Evolutionary conservation across 2,888 invertebrate genomes (phyloP).

Genomic region (Seira ritae): DNA sequence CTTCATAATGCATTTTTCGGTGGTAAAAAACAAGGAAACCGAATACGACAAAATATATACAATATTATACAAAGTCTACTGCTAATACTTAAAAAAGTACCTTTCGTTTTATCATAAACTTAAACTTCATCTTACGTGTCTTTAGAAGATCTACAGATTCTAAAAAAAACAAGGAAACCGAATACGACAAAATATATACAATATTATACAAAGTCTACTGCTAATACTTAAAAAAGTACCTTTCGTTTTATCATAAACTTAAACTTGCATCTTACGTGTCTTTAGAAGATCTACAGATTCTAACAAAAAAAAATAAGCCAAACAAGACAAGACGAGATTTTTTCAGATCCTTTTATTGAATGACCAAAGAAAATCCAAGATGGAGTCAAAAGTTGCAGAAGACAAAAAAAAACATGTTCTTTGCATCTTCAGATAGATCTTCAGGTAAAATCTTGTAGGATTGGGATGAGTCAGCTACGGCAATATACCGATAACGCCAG

Average conservation of each 20-base stretch:
- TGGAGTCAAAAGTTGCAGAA: constrained; percentile 10
- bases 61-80: neutral
- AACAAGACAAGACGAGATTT: neutral
- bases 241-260: neutral
- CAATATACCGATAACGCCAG: neutral
- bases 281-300: too few relatives aligned
- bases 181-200: neutral
- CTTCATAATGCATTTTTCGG: neutral
- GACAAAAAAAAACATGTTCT: constrained; percentile 10
- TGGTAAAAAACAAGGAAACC: neutral
- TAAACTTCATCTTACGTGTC: too few relatives aligned
- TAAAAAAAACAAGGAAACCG: neutral
- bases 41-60: neutral
- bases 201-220: neutral
- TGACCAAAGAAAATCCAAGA: constrained; percentile 5
- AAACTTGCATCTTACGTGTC: too few relatives aligned
- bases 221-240: neutral
- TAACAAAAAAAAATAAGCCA: neutral
- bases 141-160: too few relatives aligned
- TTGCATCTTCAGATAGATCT: neutral
- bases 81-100: neutral
- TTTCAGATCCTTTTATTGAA: neutral
- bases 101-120: neutral
- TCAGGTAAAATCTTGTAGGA: constrained; percentile 1
- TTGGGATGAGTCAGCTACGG: neutral